Percentiles rank a stretch among this genome's conserved stretches.
phyloP scores from a whole-genome alignment of 2,888 invertebrate genomes.

The Xestoiulus laeticollis region DNA sequence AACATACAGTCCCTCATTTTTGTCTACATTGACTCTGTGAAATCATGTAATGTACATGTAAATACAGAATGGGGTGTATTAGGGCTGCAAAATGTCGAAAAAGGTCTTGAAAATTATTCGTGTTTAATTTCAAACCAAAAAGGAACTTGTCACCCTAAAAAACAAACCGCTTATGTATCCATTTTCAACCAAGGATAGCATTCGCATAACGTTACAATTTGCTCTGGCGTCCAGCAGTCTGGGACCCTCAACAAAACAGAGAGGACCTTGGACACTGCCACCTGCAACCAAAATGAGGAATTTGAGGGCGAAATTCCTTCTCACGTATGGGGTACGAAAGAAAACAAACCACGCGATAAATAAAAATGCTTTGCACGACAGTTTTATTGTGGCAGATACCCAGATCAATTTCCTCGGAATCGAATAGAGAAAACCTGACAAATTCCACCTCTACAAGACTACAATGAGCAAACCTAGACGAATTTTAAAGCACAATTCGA shows the following conservation, averaged over 20 bases:
- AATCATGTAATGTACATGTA: too few species aligned
- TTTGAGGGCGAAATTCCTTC: neutral
- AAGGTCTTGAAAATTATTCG: too few species aligned
- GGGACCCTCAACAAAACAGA: neutral
- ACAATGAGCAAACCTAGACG: too few species aligned
- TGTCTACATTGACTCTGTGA: too few species aligned
- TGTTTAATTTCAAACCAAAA: neutral
- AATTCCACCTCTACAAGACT: too few species aligned
- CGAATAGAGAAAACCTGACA: neutral
- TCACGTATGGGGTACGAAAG: constrained; percentile 32
- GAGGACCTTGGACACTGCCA: neutral
- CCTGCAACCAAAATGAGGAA: neutral
- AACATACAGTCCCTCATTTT: too few species aligned
- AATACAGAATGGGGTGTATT: too few species aligned
- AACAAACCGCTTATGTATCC: neutral
- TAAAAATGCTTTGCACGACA: constrained; percentile 1
- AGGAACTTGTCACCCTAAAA: neutral
- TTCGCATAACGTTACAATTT: neutral
- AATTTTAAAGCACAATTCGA: too few species aligned
- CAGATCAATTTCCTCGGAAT: neutral
- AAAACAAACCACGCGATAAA: constrained; percentile 39
- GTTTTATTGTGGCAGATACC: neutral
- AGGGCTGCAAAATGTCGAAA: too few species aligned
- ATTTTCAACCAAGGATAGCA: neutral
- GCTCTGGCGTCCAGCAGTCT: constrained; percentile 44